Evolutionary conservation across 2,888 invertebrate genomes (phyloP), one percentile per base, ranked within the genome.

Genomic region (Tridacna crocea): DNA sequence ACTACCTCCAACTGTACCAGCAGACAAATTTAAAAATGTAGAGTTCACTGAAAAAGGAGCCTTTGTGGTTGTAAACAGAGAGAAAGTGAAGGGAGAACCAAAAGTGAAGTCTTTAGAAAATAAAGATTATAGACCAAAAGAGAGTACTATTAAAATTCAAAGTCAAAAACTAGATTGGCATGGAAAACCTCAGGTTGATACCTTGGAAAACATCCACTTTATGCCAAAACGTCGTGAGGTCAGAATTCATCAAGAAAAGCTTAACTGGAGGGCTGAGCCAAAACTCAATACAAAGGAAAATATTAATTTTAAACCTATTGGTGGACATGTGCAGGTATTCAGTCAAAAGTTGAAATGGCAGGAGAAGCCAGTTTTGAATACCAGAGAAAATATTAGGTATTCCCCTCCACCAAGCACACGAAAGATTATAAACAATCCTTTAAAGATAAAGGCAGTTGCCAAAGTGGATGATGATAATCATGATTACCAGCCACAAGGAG

Each of bases 211-310:
- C 72, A 70, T 85, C 0, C 68, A 86, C 19, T 76, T 83, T 74
- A 79, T 77, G n/a, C 86, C 89, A n/a, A 79, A 82, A 26, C 82
- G 79, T 17, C 80, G 84, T 60, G 84, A 86, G 24, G 78, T 89
- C 46, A 83, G 85, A 75, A 88, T 90, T 22, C 73, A 78, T 12
- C 79, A 80, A 66, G 82, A 88, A 61, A 88, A 90, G 72, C 58
- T 87, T 10, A 79, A 85, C 24, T 91, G 92, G 90, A 91, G 87
- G 47, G 98, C 97, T 10, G 97, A 97, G 95, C 97, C 98, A n/a
- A 98, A 98, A 95, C 96, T 99, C 88, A 98, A 98, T 63, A 98
- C 98, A 13, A 95, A 99, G 93, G 98, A 98, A 80, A 99, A 99
- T 94, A 96, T 87, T 22, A 75, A 78, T 12, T 89, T 90, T 77